Evolutionary conservation across 2,113 vertebrate genomes (phyloP).

Genomic region (Astur gentilis): DNA sequence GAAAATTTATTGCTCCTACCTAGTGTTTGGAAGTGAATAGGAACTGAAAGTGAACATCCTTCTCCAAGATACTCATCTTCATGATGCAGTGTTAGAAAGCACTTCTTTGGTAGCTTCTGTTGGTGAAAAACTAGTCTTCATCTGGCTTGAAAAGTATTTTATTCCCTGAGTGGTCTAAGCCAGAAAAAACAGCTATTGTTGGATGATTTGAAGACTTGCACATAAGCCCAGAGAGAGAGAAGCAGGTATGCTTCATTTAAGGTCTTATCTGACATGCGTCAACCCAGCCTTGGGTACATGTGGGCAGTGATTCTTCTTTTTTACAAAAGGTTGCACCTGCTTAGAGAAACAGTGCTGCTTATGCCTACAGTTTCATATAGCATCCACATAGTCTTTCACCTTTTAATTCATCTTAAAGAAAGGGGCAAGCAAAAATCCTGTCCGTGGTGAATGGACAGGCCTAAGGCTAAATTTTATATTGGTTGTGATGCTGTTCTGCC

Average conservation of each 20-base stretch:
- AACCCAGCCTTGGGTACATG: not conserved
- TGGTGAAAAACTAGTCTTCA: not conserved
- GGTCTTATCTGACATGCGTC: not conserved
- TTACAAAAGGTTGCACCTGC: not conserved
- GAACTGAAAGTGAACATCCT: not conserved
- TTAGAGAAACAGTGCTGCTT: not conserved
- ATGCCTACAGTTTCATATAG: not conserved
- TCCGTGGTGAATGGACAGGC: rapidly evolving
- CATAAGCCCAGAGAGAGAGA: not conserved
- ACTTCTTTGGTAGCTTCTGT: not conserved
- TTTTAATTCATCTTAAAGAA: not conserved
- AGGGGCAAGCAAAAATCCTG: not conserved
- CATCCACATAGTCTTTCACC: not conserved
- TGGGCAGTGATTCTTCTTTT: not conserved
- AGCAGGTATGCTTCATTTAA: not conserved
- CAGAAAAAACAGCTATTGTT: not conserved
- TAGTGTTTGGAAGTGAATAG: not conserved
- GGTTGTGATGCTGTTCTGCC: not conserved
- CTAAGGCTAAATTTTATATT: not conserved
- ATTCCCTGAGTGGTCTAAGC: not conserved
- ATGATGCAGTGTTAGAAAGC: not conserved
- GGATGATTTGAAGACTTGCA: not conserved
- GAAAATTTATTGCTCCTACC: not conserved
- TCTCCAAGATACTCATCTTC: not conserved
- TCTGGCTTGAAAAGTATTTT: not conserved